Base-by-base conservation (phyloP, 2,888 invertebrate genomes). In the Cryptocheilus praepositus region DNA sequence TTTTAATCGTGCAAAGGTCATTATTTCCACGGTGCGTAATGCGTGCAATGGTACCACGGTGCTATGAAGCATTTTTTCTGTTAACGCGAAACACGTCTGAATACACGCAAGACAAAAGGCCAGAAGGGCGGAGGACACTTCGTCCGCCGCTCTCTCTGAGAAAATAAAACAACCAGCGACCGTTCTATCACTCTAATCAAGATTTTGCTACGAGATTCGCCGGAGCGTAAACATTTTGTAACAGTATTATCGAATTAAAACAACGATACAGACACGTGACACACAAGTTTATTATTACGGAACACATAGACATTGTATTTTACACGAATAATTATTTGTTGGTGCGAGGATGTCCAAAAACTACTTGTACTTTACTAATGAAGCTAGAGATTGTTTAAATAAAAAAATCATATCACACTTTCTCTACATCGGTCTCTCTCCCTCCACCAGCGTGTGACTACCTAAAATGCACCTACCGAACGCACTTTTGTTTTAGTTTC, bases 371-470 rank as follows among this genome's bases (percentile, higher is more conserved):
- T 85, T 81, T 81, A 72, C 79, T 74, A 77, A 81, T 68, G 74
- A 76, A 77, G 73, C 73, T 80, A 83, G 77, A 81, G 73, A 83
- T 81, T 84, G 85, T 84, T 85, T 83, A 76, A 85, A 85, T 85
- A 85, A 85, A 85, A 25, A 79, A 80, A 79, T 81, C 78, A 83
- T 85, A 83, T 82, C 80, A 76, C 70, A 75, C 55, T 56, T n/a
- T 61, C 28, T n/a, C 28, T n/a, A 21, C 25, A 52, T 43, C 21
- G 61, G 59, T 57, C 43, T 69, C 56, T 36, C 25, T n/a, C 13
- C n/a, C 13, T 36, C 36, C 36, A 7, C 3, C 7, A 36, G 11
- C 25, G 25, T 25, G 25, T 25, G 5, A 25, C n/a, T n/a, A n/a
- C n/a, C n/a, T n/a, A 5, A 25, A 25, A 5, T 16, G n/a, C 36